Evolutionary conservation across 2,113 vertebrate species (phyloP).

Genomic region (Seriola aureovittata): DNA sequence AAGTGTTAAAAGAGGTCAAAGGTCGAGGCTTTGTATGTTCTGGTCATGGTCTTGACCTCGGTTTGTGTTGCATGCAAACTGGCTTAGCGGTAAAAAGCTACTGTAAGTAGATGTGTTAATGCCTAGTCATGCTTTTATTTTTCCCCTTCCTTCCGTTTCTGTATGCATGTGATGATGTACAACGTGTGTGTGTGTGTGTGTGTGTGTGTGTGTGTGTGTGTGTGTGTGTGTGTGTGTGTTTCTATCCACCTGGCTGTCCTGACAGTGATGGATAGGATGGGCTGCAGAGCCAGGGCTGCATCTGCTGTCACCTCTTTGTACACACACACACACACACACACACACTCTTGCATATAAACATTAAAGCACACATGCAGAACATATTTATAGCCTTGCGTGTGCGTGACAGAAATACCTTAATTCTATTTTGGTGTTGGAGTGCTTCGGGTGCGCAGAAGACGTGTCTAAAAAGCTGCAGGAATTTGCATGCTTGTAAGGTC

Average conservation of each 20-base stretch:
- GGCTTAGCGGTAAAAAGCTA: conserved; percentile 30
- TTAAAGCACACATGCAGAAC: background rate
- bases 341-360: background rate
- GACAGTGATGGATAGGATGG: conserved; percentile 56
- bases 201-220: conserved; percentile 9
- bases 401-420: conserved; percentile 5
- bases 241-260: conserved; percentile 26
- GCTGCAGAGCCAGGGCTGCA: conserved; percentile 30
- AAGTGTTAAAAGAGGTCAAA: conserved; percentile 14
- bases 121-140: conserved; percentile 36
- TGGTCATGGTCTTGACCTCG: background rate
- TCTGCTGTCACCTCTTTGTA: conserved; percentile 33
- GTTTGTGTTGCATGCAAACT: background rate
- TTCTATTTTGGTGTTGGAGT: conserved; percentile 33
- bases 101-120: conserved; percentile 8
- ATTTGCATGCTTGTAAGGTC: conserved; percentile 6
- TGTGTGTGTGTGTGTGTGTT: conserved; percentile 10
- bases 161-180: background rate
- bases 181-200: conserved; percentile 1
- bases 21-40: conserved; percentile 1
- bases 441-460: background rate
- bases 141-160: conserved; percentile 21
- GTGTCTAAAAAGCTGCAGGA: conserved; percentile 6
- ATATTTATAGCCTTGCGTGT: conserved; percentile 46
- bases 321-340: conserved; percentile 12